These are phyloP conservation scores for Rhyacichthys aspro DNA, from an alignment of 2,797 vertebrate species.

Conservation along the genomic window DNA sequence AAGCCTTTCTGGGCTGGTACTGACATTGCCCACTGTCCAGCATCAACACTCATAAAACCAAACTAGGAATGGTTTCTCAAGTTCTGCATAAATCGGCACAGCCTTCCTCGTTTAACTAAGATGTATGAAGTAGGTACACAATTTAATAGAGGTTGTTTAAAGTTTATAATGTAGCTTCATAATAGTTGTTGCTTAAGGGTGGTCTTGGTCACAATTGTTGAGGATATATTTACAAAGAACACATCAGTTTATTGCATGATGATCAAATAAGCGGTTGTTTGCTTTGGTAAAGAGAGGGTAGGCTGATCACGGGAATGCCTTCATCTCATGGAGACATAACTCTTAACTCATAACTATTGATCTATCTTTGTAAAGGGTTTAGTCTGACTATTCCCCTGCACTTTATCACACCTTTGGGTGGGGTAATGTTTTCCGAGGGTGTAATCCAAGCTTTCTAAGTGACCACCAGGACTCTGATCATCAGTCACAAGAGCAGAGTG, in stretches of 20 bases:
- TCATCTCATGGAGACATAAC: too few relatives aligned
- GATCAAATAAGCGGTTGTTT: background rate
- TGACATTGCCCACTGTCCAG: slow-evolving; percentile 45
- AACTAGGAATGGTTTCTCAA: slow-evolving; percentile 25
- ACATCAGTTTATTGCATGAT: background rate
- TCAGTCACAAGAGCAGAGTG: slow-evolving; percentile 72
- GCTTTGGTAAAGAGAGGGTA: background rate
- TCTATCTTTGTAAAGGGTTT: slow-evolving; percentile 2
- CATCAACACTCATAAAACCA: slow-evolving; percentile 38
- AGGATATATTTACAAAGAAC: too few relatives aligned
- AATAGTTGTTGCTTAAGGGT: background rate
- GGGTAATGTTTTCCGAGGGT: slow-evolving; percentile 74
- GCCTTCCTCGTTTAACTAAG: background rate
- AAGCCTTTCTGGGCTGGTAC: slow-evolving; percentile 35
- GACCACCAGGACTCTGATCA: slow-evolving; percentile 57
- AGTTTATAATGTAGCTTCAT: background rate
- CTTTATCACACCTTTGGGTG: slow-evolving; percentile 29
- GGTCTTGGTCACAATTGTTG: background rate
- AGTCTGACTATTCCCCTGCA: slow-evolving; percentile 36
- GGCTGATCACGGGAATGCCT: too few relatives aligned
- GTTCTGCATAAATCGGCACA: slow-evolving; percentile 1
- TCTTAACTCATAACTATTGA: background rate
- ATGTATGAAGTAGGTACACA: background rate
- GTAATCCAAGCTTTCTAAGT: slow-evolving; percentile 68
- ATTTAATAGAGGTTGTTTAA: background rate